phyloP scores from a whole-genome alignment of 2,797 vertebrate genomes.

The Liparis tanakae region DNA sequence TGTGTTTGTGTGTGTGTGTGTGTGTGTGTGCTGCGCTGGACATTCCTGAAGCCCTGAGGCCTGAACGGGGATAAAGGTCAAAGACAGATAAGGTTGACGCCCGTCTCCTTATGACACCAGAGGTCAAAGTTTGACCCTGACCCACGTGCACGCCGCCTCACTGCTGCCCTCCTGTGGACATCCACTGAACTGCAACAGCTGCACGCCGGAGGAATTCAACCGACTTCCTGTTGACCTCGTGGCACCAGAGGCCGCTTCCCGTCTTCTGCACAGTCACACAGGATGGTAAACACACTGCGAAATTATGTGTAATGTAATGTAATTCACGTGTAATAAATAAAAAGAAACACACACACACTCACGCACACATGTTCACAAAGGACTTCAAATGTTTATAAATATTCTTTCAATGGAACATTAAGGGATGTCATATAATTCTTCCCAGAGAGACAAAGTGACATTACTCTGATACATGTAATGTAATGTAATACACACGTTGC shows the following conservation, averaged over 20 bases:
- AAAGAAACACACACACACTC: constrained; percentile 41
- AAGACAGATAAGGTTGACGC: constrained; percentile 42
- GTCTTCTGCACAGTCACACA: not conserved
- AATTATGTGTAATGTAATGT: no score
- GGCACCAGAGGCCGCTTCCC: not conserved
- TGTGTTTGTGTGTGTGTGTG: not conserved
- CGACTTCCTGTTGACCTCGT: constrained; percentile 22
- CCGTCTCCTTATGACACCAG: not conserved
- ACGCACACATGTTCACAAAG: constrained; percentile 75
- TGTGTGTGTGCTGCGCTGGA: constrained; percentile 4
- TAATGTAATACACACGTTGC: constrained; percentile 74
- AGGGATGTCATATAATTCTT: constrained; percentile 78
- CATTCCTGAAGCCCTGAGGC: constrained; percentile 40
- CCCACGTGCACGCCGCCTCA: constrained; percentile 36
- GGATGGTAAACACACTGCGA: not conserved
- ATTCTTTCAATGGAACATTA: constrained; percentile 83
- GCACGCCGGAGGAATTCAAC: not conserved
- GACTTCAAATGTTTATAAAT: constrained; percentile 85
- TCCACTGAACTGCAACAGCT: constrained; percentile 5
- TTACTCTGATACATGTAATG: constrained; percentile 75
- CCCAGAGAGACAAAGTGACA: constrained; percentile 76
- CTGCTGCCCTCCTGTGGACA: constrained; percentile 71
- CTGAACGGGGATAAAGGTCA: constrained; percentile 49
- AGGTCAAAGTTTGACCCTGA: constrained; percentile 50
- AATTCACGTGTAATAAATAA: constrained; percentile 23